Evolutionary conservation across 2,797 vertebrate genomes (phyloP), one percentile per base, ranked within the genome.

Genomic region (Synaphobranchus kaupii): DNA sequence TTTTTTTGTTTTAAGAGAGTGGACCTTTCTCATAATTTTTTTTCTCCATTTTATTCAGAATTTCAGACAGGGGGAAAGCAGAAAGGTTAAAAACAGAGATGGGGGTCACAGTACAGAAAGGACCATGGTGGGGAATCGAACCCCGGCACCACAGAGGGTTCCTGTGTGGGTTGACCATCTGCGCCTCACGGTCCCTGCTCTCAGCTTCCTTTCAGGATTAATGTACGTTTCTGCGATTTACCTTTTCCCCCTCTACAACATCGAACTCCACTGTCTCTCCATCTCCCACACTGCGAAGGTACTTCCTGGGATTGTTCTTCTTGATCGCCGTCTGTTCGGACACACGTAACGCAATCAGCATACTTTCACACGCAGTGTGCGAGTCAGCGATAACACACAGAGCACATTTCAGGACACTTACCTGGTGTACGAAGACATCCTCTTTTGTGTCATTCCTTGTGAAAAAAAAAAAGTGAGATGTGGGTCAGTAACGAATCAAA

Each of bases 241-340:
- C 99, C 98, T 99, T 99, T 94, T 99, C 99, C 94, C 99, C 99
- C 92, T 99, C 99, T 90, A 99, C 99, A 95, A 99, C 99, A 93
- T 99, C 99, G 95, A 99, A 99, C 95, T 99, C 99, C 96, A 99
- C 99, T 94, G 97, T 99, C 94, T 99, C 99, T 96, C 99, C 99
- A 93, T 99, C 98, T 95, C 99, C 99, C 94, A 99, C 99, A 93
- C 98, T 99, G 96, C 98, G 98, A 95, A 99, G 98, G 96, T 99
- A 99, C 97, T 99, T 99, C 96, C 98, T 98, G 95, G 99, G 99
- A 96, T 99, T 99, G 95, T 99, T 99, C 96, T 99, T 99, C 95
- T 99, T 99, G 93, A 99, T 99, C 96, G 98, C 99, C 93, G 98
- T 99, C 99, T 99, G 92, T 81, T n/a, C 0, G 87, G 86, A 47